phyloP scores from a whole-genome alignment of 2,113 vertebrate species.

The Ellobius talpinus region DNA sequence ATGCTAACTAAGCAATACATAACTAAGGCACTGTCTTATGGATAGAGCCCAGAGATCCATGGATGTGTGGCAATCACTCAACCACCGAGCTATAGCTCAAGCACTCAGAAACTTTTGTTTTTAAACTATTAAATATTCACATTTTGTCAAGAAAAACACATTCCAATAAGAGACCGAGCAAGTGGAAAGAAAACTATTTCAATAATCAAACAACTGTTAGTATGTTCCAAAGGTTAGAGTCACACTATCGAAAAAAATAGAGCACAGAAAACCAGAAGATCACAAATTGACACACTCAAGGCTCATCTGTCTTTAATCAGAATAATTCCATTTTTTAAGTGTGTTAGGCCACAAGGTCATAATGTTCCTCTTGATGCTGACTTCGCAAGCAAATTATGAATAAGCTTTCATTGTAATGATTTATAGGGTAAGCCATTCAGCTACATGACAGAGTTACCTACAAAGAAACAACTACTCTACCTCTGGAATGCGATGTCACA shows the following conservation, averaged over 20 bases:
- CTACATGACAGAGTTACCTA: not conserved
- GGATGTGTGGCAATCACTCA: not conserved
- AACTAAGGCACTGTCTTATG: not conserved
- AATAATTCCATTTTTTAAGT: constrained; percentile 57
- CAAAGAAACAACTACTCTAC: constrained; percentile 70
- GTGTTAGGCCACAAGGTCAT: constrained; percentile 57
- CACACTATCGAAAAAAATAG: constrained; percentile 45
- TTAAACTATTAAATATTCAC: constrained; percentile 21
- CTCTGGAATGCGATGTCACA: constrained; percentile 56
- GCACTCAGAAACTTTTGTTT: not conserved
- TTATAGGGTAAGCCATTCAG: constrained; percentile 60
- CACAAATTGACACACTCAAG: constrained; percentile 25
- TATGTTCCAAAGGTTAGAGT: constrained; percentile 47
- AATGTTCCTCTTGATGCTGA: constrained; percentile 51
- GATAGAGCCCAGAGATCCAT: not conserved
- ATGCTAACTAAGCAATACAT: not conserved
- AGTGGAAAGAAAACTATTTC: constrained; percentile 1
- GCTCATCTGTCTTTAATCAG: constrained; percentile 71
- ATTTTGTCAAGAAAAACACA: constrained; percentile 31
- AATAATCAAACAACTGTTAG: constrained; percentile 46
- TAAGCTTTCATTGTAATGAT: constrained; percentile 63
- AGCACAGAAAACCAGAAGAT: constrained; percentile 31
- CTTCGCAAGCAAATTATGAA: constrained; percentile 69
- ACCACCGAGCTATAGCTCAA: not conserved
- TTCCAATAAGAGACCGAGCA: constrained; percentile 20